These are phyloP conservation scores for Dallia pectoralis DNA, from an alignment of 2,797 vertebrate species.

Conservation along the genomic window DNA sequence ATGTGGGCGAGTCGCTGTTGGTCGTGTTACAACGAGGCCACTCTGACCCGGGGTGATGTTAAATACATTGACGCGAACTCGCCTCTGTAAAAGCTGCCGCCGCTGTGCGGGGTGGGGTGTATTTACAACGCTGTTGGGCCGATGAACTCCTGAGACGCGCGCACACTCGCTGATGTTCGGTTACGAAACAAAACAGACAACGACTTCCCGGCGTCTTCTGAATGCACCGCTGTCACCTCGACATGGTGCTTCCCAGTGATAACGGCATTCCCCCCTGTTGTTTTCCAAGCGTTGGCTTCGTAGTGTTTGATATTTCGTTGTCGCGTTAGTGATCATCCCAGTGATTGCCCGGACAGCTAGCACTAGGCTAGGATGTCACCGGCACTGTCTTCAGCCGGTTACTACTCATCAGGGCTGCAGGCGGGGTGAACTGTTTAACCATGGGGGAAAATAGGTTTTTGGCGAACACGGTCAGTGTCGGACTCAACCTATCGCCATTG, in stretches of 20 bases:
- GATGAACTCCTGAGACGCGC: conserved; percentile 48
- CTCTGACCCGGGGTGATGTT: conserved; percentile 62
- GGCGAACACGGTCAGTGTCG: neutral
- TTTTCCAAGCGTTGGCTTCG: conserved; percentile 57
- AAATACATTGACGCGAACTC: conserved; percentile 72
- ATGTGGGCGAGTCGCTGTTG: conserved; percentile 68
- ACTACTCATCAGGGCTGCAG: conserved; percentile 8
- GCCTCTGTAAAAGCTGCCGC: conserved; percentile 61
- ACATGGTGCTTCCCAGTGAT: neutral
- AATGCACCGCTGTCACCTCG: neutral
- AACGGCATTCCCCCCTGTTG: conserved; percentile 35
- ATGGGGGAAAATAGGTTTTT: neutral
- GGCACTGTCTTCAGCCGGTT: conserved; percentile 4
- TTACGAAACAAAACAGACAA: conserved; percentile 29
- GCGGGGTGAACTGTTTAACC: neutral
- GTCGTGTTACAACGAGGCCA: conserved; percentile 57
- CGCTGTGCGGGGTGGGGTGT: conserved; percentile 30
- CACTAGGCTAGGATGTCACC: conserved; percentile 23
- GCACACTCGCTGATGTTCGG: conserved; percentile 22
- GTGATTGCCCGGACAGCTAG: conserved; percentile 51
- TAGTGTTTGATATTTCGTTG: conserved; percentile 45
- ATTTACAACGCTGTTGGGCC: conserved; percentile 57
- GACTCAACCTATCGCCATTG: neutral
- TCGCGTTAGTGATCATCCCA: conserved; percentile 42
- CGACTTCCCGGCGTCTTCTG: neutral